A percentile compares a stretch with the other conserved stretches of the same genome.
These are phyloP conservation scores for Cygnus atratus DNA, from an alignment of 2,113 vertebrate species.

Conservation along the genomic window DNA sequence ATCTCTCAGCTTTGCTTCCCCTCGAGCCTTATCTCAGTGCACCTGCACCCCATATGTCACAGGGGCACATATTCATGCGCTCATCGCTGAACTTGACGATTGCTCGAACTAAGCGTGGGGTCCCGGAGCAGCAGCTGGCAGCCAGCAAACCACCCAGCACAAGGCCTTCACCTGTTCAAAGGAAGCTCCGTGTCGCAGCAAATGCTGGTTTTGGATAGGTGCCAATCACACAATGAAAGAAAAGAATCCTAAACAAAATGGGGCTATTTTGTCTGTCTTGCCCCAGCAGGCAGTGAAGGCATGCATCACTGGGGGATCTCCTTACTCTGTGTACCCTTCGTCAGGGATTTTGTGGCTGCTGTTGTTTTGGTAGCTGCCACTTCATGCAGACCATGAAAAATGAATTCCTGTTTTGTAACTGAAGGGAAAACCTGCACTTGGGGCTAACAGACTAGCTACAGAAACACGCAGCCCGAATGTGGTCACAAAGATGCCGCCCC, in stretches of 20 bases:
- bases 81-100: accelerated
- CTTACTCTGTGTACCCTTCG: not conserved
- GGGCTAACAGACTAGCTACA: not conserved
- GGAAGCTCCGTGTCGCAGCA: not conserved
- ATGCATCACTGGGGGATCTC: not conserved
- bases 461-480: not conserved
- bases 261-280: not conserved
- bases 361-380: not conserved
- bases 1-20: not conserved
- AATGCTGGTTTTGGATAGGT: not conserved
- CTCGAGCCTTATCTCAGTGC: not conserved
- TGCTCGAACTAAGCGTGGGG: not conserved
- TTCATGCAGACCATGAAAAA: accelerated
- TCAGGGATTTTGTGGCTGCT: not conserved
- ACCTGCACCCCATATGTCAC: not conserved
- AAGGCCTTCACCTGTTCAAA: not conserved
- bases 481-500: not conserved
- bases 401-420: not conserved
- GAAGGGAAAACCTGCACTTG: not conserved
- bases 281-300: accelerated
- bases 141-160: not conserved
- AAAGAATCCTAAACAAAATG: not conserved
- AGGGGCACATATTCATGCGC: accelerated
- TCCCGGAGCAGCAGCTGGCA: not conserved
- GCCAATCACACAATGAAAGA: not conserved